Evolutionary conservation across 1,140 invertebrate species (phyloP).

Genomic region (Matsumurasca onukii): DNA sequence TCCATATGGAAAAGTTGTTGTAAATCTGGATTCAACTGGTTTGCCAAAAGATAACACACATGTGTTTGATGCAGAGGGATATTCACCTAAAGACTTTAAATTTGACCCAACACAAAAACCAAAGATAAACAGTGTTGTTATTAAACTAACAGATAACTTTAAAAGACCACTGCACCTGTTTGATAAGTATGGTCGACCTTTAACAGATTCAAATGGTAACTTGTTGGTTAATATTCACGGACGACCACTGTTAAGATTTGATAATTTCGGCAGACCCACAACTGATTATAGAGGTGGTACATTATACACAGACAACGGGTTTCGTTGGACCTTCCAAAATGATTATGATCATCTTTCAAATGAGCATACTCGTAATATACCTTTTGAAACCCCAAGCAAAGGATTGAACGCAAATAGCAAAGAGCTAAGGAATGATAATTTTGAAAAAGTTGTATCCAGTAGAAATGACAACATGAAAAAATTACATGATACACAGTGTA

Average conservation of each 20-base stretch:
- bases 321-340: constrained; percentile 15
- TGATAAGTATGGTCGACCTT: constrained; percentile 16
- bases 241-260: neutral
- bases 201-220: constrained; percentile 17
- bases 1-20: constrained; percentile 13
- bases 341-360: constrained; percentile 12
- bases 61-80: constrained; percentile 1
- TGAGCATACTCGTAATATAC: neutral
- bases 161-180: constrained; percentile 15
- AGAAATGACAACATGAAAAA: neutral
- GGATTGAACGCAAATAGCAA: neutral
- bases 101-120: constrained; percentile 20
- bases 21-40: neutral
- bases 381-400: neutral
- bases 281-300: constrained; percentile 8
- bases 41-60: neutral
- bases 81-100: neutral
- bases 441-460: neutral
- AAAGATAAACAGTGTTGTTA: neutral
- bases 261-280: constrained; percentile 5
- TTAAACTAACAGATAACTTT: constrained; percentile 14
- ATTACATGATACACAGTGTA: neutral
- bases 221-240: constrained; percentile 14
- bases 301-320: constrained; percentile 11
- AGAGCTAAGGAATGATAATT: neutral